Evolutionary conservation across 2,888 invertebrate genomes (phyloP), one percentile per base, ranked within the genome.

Genomic region (Callosobruchus maculatus): DNA sequence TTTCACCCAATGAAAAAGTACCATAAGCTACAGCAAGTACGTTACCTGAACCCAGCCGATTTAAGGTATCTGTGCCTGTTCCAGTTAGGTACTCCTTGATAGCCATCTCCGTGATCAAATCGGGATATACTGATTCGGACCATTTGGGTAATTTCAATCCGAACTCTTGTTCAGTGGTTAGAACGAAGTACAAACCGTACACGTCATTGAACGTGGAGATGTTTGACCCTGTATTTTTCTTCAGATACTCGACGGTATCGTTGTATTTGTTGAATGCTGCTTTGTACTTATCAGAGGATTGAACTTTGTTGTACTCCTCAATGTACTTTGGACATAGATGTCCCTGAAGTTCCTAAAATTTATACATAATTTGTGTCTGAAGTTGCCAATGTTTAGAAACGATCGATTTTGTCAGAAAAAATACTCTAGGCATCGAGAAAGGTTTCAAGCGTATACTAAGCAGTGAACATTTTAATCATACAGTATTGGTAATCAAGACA

Each of bases 151-250:
- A 78, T 13, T 80, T 70, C 21, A 87, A 78, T 68, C 86, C 85
- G 78, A 83, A 81, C 67, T 84, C 84, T 72, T 91, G 90, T 87
- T 92, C 92, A 0, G 92, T 91, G 77, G 89, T 85, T 66, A 92
- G 82, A 0, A 92, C 92, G 72, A 90, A 89, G 78, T 90, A 92
- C 2, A 93, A 81, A 30, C 90, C 90, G 76, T 90, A 90, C 7
- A 91, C 88, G 80, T 91, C 91, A 68, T 89, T 89, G 0, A 90
- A 89, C 21, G 86, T 87, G 0, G 84, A 85, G 4, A 92, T 88
- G 20, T 84, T 83, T 78, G 88, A 81, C 4, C 91, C 92, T 0
- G 90, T 89, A 4, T 88, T 82, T 68, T 85, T 81, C 0, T 88
- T 85, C 70, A 92, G 84, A 74, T 89, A 88, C 9, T 87, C 79